phyloP scores from a whole-genome alignment of 2,888 invertebrate species.

The Acronicta aceris region DNA sequence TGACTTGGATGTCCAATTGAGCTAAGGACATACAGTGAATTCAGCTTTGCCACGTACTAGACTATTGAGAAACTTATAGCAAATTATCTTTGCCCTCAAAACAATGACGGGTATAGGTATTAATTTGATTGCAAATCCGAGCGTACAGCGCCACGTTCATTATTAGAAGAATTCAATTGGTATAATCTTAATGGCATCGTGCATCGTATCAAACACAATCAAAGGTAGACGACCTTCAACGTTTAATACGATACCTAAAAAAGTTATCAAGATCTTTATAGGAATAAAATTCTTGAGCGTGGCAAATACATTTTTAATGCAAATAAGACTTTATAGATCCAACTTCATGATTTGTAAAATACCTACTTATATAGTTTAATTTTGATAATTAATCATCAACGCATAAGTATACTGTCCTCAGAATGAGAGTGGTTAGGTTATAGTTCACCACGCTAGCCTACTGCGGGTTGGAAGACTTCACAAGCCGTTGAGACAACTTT shows the following conservation, averaged over 20 bases:
- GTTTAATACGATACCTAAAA: constrained; percentile 46
- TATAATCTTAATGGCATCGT: constrained; percentile 38
- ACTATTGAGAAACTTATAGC: no score
- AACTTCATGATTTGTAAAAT: constrained; percentile 23
- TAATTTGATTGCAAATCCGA: constrained; percentile 20
- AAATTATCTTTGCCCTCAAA: neutral
- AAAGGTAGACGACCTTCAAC: constrained; percentile 47
- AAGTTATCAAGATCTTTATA: constrained; percentile 31
- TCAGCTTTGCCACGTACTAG: no score
- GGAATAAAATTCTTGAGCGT: constrained; percentile 16
- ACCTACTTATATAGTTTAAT: constrained; percentile 9
- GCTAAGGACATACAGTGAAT: no score
- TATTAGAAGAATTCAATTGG: constrained; percentile 42
- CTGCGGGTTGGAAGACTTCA: no score
- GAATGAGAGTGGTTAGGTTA: no score
- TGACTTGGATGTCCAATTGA: no score
- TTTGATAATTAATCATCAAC: neutral
- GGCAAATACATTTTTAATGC: constrained; percentile 9
- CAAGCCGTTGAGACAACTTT: no score
- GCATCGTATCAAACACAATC: constrained; percentile 52
- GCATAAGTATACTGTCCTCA: constrained; percentile 1
- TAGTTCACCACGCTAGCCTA: no score
- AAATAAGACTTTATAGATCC: constrained; percentile 27
- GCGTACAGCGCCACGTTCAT: constrained; percentile 24
- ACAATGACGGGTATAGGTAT: neutral